Evolutionary conservation across 2,797 vertebrate species (phyloP), one percentile per base, ranked within the genome.

Genomic region (Hydrocynus forskahlii): DNA sequence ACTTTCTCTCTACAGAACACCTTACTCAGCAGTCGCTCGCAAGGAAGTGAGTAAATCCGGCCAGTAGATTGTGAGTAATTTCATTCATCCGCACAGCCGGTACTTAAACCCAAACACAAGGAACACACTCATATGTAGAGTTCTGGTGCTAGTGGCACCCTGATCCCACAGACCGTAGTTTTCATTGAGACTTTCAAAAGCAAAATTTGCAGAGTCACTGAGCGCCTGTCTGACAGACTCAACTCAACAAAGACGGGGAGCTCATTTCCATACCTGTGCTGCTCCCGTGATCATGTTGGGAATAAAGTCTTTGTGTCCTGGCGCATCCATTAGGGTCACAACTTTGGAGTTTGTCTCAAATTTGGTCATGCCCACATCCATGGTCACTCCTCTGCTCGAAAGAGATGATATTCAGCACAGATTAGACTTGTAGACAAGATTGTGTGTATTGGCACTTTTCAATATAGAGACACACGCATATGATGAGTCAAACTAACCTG

Each of bases 211-310:
- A 68, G 23, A 75, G 74, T 80, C 77, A 73, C 60, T 48, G 13
- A 75, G 13, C 68, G 9, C 43, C 29, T 52, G 10, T 52, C 10
- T 13, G 48, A 52, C 3, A 10, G 13, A 52, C 48, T 13, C 48
- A 14, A 52, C 48, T 52, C 48, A 4, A 9, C 1, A 21, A 23
- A 5, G n/a, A 1, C n/a, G 19, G 54, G 45, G 7, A 14, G 6
- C 4, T 19, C 0, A 25, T 62, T 43, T 35, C n/a, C 12, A 1
- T 96, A 99, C 98, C 97, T 99, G 97, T 35, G 98, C 98, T 60
- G 98, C 98, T 91, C 98, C 98, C 45, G 97, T 99, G 89, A 99
- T 99, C 98, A 99, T 99, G 92, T 99, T 99, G 88, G 98, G 98
- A 91, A 99, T 99, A 90, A 99, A 99, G 91, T 99, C 98, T 92